Evolutionary conservation across 2,113 vertebrate species (phyloP), one percentile per base, ranked within the genome.

Genomic region (Nothobranchius kuhntae): DNA sequence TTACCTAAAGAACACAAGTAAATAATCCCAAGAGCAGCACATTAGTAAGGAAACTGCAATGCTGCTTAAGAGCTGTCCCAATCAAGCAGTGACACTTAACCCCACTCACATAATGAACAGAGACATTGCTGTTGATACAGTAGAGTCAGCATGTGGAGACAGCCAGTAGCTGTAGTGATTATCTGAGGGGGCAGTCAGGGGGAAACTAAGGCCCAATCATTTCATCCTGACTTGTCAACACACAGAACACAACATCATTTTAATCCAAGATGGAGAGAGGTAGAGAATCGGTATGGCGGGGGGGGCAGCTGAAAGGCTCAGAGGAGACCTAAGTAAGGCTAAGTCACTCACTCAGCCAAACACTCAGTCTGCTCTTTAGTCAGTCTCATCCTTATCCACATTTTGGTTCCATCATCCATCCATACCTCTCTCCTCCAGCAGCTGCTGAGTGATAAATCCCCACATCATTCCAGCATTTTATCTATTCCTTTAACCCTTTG

Each of bases 261-360:
- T 77, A 86, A 83, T 82, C 69, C 68, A 77, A 80, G 65, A n/a
- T 45, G 1, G 61, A 53, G 46, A 36, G 62, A 21, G 73, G 46
- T 68, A 71, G 53, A 71, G 71, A 70, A 67, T 21, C 65, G 82
- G 71, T 57, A 71, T 2, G 68, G 59, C 11, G 8, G 17, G 60
- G 64, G 51, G 77, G 53, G 76, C 48, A 79, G 82, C 67, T 71
- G 30, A 79, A 77, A 47, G 65, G 71, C 80, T 84, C 78, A 80
- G 65, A 38, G 73, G 78, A 91, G 90, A 92, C 84, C 90, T 92
- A 92, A 87, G 86, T 92, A 92, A 87, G 86, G 88, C 88, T 72
- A 84, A 92, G 88, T 91, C 89, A 87, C 86, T 92, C 88, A 91
- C 82, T 77, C 85, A 78, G 77, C 82, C 65, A 78, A 89, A 89